Evolutionary conservation across 2,113 vertebrate species (phyloP).

Genomic region (Hiodon alosoides): DNA sequence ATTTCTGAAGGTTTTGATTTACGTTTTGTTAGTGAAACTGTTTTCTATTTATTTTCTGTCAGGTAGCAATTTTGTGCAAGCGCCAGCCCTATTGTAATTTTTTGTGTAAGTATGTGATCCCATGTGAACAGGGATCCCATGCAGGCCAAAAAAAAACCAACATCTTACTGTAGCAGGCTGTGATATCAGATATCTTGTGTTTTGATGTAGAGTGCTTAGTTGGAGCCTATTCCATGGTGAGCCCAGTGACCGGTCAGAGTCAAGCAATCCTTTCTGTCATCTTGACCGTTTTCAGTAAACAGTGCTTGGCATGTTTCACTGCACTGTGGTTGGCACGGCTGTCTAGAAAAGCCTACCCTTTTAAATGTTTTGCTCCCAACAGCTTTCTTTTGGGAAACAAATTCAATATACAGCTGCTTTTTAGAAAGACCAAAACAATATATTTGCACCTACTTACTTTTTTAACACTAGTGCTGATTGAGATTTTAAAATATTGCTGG

Average conservation of each 20-base stretch:
- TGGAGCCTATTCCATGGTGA: constrained; percentile 15
- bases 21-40: neutral
- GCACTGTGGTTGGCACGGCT: neutral
- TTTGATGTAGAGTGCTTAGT: neutral
- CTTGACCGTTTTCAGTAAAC: neutral
- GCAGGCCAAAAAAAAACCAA: neutral
- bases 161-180: neutral
- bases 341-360: neutral
- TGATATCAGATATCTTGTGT: neutral
- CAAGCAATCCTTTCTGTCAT: neutral
- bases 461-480: constrained; percentile 41
- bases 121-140: neutral
- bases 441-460: constrained; percentile 49
- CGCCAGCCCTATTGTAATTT: neutral
- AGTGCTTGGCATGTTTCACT: constrained; percentile 1
- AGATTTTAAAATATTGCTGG: neutral
- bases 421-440: constrained; percentile 65
- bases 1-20: neutral
- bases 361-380: neutral
- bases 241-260: neutral
- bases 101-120: neutral
- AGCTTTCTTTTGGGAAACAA: neutral
- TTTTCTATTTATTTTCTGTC: constrained; percentile 9
- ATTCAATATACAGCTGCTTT: constrained; percentile 66
- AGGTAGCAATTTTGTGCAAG: neutral